Evolutionary conservation across 2,888 invertebrate species (phyloP).

Genomic region (Athripsodes cinereus): DNA sequence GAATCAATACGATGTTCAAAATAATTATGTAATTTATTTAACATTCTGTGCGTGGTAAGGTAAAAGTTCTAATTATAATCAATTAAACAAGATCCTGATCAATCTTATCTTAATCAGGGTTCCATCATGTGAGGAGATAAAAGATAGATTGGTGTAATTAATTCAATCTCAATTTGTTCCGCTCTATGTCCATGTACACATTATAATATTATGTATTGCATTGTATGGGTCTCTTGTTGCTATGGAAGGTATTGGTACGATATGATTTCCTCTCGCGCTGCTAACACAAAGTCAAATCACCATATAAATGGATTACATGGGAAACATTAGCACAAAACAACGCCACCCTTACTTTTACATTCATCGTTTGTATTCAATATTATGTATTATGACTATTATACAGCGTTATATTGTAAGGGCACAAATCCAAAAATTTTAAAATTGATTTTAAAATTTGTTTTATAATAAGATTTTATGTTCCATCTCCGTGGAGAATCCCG

Average conservation of each 20-base stretch:
- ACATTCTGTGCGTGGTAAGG: no score
- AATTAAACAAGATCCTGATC: neutral
- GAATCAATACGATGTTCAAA: no score
- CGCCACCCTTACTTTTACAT: slow-evolving; percentile 4
- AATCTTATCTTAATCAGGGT: neutral
- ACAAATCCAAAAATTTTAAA: neutral
- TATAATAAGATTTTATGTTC: no score
- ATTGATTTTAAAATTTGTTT: no score
- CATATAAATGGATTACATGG: slow-evolving; percentile 34
- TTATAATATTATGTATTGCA: no score
- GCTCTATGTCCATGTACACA: neutral
- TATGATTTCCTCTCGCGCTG: slow-evolving; percentile 14
- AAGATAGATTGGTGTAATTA: neutral
- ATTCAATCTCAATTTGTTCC: neutral
- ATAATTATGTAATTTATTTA: no score
- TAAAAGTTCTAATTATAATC: no score
- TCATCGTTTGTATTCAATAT: slow-evolving; percentile 16
- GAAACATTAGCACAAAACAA: slow-evolving; percentile 34
- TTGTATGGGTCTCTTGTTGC: no score
- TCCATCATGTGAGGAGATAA: neutral
- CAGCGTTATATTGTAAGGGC: neutral
- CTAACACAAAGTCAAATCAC: slow-evolving; percentile 23
- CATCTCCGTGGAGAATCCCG: no score
- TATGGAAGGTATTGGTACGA: no score
- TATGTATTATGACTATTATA: no score